A percentile compares a stretch with the other conserved stretches of the same genome.
These are phyloP conservation scores for Esox niger DNA, from an alignment of 2,113 vertebrate genomes.

Conservation along the genomic window DNA sequence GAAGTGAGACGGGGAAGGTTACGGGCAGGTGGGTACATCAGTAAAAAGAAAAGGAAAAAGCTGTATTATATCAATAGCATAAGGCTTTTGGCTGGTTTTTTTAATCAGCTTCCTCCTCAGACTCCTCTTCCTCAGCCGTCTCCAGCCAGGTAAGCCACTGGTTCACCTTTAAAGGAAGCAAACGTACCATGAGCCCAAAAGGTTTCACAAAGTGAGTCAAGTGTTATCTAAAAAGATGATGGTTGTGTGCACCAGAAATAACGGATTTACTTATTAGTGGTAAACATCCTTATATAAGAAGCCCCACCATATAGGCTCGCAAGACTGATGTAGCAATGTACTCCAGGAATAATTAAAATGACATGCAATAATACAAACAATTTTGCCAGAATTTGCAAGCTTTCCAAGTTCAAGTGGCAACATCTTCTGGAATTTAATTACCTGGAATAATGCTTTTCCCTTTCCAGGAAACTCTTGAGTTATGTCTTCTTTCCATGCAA, in stretches of 20 bases:
- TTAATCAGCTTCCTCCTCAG: conserved; percentile 97
- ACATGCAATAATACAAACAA: too few relatives aligned
- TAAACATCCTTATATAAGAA: too few relatives aligned
- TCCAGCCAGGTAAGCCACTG: conserved; percentile 99
- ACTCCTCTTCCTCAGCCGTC: conserved; percentile 98
- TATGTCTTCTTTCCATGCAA: conserved; percentile 99
- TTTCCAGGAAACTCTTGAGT: conserved; percentile 99
- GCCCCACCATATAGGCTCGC: too few relatives aligned
- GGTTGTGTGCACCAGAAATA: conserved; percentile 69
- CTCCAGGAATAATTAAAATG: too few relatives aligned
- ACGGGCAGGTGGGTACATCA: not conserved
- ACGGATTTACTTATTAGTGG: too few relatives aligned
- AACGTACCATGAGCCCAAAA: conserved; percentile 66
- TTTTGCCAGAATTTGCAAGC: too few relatives aligned
- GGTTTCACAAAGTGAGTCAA: conserved; percentile 65
- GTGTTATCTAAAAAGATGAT: conserved; percentile 87
- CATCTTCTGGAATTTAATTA: conserved; percentile 53
- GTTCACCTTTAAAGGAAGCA: conserved; percentile 84
- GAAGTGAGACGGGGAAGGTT: conserved; percentile 54
- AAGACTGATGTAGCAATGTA: too few relatives aligned
- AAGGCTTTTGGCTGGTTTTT: conserved; percentile 87
- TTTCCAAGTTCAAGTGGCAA: too few relatives aligned
- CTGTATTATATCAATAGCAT: conserved; percentile 85
- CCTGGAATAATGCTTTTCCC: conserved; percentile 99
- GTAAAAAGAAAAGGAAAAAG: conserved; percentile 66